phyloP scores from a whole-genome alignment of 2,797 vertebrate species.

The Myotis planiceps region DNA sequence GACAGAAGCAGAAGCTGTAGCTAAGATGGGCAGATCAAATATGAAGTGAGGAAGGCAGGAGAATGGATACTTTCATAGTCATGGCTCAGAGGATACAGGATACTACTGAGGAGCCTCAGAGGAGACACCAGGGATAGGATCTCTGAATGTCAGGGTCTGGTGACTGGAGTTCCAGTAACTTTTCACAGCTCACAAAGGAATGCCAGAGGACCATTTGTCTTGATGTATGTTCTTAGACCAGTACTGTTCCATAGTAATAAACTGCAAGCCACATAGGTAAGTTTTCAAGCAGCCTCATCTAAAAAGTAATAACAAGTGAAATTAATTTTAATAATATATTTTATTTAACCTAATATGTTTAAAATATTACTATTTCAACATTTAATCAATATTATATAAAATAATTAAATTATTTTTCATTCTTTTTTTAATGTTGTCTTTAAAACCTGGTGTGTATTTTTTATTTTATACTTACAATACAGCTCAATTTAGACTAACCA shows the following conservation, averaged over 20 bases:
- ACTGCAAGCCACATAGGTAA: background rate
- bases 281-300: background rate
- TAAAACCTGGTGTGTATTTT: slow-evolving; percentile 5
- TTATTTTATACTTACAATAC: background rate
- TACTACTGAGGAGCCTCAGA: background rate
- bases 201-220: background rate
- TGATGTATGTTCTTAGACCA: background rate
- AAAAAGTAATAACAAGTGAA: background rate
- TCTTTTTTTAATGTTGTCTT: background rate
- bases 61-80: background rate
- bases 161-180: background rate
- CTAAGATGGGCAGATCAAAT: background rate
- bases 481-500: background rate
- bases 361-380: background rate
- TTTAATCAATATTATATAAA: background rate
- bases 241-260: background rate
- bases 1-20: background rate
- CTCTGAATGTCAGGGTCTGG: background rate
- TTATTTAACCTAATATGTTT: background rate
- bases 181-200: background rate
- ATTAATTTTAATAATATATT: background rate
- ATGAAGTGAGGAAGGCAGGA: background rate
- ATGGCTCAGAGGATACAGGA: background rate
- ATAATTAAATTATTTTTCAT: background rate
- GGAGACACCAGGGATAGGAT: background rate